A percentile compares a stretch with the other conserved stretches of the same genome.
Evolutionary conservation across 2,888 invertebrate genomes (phyloP).

Genomic region (Chaetogeoica ovagalla): DNA sequence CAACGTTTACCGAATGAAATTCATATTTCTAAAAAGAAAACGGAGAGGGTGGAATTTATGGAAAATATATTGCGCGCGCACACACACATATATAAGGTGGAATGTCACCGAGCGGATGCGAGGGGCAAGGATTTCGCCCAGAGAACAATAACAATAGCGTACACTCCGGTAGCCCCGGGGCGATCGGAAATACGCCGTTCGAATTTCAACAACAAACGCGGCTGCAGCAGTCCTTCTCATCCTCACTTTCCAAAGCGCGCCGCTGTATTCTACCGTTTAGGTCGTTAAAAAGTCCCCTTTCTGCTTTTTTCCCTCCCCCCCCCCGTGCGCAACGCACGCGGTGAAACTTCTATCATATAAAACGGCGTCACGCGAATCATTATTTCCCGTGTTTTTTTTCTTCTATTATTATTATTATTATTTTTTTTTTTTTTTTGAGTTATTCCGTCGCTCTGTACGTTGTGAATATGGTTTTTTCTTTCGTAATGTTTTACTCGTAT

Average conservation of each 20-base stretch:
- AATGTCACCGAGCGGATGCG: not conserved
- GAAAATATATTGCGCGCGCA: conserved; percentile 14
- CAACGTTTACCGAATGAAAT: conserved; percentile 40
- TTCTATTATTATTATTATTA: not conserved
- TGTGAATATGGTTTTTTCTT: too few species aligned
- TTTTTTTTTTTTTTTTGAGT: too few species aligned
- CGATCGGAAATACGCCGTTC: conserved; percentile 50
- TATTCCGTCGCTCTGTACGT: not conserved
- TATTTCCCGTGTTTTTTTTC: not conserved
- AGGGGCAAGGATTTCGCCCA: conserved; percentile 3
- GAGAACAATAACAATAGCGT: conserved; percentile 43
- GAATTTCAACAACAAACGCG: conserved; percentile 48
- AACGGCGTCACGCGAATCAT: conserved; percentile 13
- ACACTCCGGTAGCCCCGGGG: conserved; percentile 29
- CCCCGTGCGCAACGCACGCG: conserved; percentile 37
- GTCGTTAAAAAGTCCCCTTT: conserved; percentile 42
- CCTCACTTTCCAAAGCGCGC: not conserved
- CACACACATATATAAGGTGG: conserved; percentile 24
- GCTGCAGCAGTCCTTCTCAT: not conserved
- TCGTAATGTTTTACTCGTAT: too few species aligned
- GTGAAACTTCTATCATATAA: conserved; percentile 32
- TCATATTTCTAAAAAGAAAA: conserved; percentile 27
- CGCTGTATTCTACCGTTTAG: not conserved
- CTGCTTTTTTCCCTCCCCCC: not conserved
- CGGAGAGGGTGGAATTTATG: not conserved